Base-by-base conservation (phyloP, 2,113 vertebrate genomes). In the Micromys minutus region DNA sequence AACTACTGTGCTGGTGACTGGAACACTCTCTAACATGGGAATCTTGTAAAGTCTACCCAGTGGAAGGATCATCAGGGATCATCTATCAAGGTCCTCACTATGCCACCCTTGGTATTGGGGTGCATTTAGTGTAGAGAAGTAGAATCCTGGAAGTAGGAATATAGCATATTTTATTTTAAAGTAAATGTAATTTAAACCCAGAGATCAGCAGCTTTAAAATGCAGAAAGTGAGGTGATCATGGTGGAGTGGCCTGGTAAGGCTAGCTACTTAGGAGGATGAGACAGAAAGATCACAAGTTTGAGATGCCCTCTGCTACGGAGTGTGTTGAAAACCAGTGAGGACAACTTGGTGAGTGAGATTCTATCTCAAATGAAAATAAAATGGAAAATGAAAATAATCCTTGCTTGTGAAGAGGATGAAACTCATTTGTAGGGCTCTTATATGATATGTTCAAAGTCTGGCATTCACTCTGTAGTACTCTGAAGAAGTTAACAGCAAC, bases 1-100 rank as follows among this genome's bases (percentile, higher is more conserved):
- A 92, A 3, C 6, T 36, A 13, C 93, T 93, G 45, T 84, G 89
- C 69, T 45, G 39, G 65, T 13, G 15, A 86, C 22, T 17, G 65
- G 75, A 90, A 13, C 21, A 47, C 22, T 69, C 45, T 80, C 80
- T 88, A 80, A 74, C 75, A 61, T n/a, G 15, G 52, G 90, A 71
- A 61, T 81, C 50, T 91, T 93, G 31, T 85, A 71, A 89, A 95
- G 42, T 59, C 42, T 17, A 11, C 39, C 85, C 94, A 39, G 87
- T 29, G 11, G 69, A 77, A 63, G 81, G 55, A 72, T 85, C 63
- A 85, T 69, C 52, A 16, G 9, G 34, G 74, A 34, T 67, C 16
- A 29, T 65, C 76, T 76, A 81, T 87, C 87, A 81, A 50, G 65
- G 26, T 47, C 63, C 47, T 36, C 63, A 31, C 47, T 61, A 1